A percentile compares a stretch with the other conserved stretches of the same genome.
These are phyloP conservation scores for Leptosomus discolor DNA, from an alignment of 2,113 vertebrate species.

Conservation along the genomic window DNA sequence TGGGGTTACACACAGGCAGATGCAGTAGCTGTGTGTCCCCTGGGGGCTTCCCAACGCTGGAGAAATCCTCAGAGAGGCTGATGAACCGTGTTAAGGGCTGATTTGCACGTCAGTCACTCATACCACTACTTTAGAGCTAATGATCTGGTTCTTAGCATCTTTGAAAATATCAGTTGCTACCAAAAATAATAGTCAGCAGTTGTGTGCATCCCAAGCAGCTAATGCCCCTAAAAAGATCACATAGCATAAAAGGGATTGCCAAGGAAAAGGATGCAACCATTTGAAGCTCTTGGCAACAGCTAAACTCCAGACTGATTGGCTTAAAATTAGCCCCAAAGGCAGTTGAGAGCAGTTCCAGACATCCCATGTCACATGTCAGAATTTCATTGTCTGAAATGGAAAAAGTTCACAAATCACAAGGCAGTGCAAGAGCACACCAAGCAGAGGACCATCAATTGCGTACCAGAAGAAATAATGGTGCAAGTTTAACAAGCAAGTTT, in stretches of 20 bases:
- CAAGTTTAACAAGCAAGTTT: neutral
- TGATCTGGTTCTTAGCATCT: neutral
- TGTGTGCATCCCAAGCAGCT: neutral
- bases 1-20: neutral
- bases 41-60: neutral
- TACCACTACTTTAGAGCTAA: neutral
- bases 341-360: neutral
- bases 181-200: neutral
- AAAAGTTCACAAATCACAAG: neutral
- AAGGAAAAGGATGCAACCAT: neutral
- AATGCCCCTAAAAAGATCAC: neutral
- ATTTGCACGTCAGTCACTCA: slow-evolving; percentile 6
- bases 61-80: neutral
- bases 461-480: neutral
- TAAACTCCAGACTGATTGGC: neutral
- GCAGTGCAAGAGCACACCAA: neutral
- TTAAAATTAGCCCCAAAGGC: slow-evolving; percentile 13
- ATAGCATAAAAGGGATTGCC: neutral
- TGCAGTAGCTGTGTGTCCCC: neutral
- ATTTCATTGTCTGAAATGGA: neutral
- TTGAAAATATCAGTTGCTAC: neutral
- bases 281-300: neutral
- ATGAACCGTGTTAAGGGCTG: neutral
- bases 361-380: neutral
- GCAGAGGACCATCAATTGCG: neutral